phyloP scores from a whole-genome alignment of 2,113 vertebrate genomes.

The Heptranchias perlo region DNA sequence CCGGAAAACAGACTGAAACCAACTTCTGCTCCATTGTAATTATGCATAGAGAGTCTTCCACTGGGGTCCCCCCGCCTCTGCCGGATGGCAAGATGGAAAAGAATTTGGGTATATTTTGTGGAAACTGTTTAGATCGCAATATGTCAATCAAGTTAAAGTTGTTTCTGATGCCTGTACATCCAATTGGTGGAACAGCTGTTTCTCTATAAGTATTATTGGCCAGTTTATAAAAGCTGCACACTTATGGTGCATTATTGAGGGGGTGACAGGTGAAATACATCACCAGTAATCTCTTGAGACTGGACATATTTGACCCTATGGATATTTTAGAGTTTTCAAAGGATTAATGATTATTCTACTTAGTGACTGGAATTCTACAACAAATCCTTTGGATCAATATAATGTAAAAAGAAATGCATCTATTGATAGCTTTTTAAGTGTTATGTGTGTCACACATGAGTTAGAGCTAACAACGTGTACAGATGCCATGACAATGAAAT shows the following conservation, averaged over 20 bases:
- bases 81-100: neutral
- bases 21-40: neutral
- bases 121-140: neutral
- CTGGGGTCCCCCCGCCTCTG: neutral
- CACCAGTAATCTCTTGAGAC: neutral
- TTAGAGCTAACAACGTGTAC: neutral
- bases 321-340: neutral
- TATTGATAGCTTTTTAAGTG: neutral
- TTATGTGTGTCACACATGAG: neutral
- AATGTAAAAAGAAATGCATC: neutral
- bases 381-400: slow-evolving; percentile 9
- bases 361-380: neutral
- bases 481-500: neutral
- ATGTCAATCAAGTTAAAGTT: neutral
- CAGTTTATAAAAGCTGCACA: neutral
- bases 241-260: neutral
- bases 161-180: neutral
- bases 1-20: too few species aligned
- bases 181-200: neutral
- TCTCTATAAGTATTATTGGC: neutral
- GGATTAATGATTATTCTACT: neutral
- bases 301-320: neutral
- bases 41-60: neutral
- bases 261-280: neutral
- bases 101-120: neutral